Evolutionary conservation across 2,888 invertebrate genomes (phyloP).

Genomic region (Euproctis similis): DNA sequence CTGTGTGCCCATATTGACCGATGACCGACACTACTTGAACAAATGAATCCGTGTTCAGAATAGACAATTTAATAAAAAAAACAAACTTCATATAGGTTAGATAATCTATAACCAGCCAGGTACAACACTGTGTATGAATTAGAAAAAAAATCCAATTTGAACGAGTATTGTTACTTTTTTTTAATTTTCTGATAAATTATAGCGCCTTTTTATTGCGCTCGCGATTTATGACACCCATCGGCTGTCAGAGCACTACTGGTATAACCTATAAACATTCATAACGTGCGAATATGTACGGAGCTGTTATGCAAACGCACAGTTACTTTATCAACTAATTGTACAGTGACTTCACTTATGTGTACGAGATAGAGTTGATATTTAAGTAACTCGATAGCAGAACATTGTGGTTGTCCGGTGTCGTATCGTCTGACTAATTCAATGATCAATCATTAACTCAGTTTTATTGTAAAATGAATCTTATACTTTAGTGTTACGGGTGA

Average conservation of each 20-base stretch:
- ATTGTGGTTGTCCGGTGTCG: conserved; percentile 8
- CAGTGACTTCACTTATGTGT: conserved; percentile 9
- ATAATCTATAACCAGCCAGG: background rate
- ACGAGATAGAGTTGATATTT: conserved; percentile 13
- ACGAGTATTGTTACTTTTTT: no score
- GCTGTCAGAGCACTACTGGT: conserved; percentile 16
- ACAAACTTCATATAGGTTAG: conserved; percentile 20
- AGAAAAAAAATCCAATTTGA: no score
- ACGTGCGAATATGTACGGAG: conserved; percentile 15
- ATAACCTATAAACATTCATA: conserved; percentile 21
- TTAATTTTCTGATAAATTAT: background rate
- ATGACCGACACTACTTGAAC: background rate
- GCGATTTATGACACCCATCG: no score
- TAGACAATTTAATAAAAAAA: conserved; percentile 17
- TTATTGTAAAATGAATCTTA: background rate
- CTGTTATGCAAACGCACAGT: conserved; percentile 23
- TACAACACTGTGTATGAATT: no score
- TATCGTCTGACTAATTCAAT: conserved; percentile 7
- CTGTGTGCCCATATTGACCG: conserved; percentile 32
- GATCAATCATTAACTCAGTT: background rate
- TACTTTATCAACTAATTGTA: conserved; percentile 12
- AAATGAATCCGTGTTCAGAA: conserved; percentile 10
- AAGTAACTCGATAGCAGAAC: conserved; percentile 7
- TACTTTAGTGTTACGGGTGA: background rate
- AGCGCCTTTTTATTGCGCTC: no score